A percentile compares a stretch with the other conserved stretches of the same genome.
Conservation (phyloP, 2,888 invertebrate species). For the Eilema depressum region DNA sequence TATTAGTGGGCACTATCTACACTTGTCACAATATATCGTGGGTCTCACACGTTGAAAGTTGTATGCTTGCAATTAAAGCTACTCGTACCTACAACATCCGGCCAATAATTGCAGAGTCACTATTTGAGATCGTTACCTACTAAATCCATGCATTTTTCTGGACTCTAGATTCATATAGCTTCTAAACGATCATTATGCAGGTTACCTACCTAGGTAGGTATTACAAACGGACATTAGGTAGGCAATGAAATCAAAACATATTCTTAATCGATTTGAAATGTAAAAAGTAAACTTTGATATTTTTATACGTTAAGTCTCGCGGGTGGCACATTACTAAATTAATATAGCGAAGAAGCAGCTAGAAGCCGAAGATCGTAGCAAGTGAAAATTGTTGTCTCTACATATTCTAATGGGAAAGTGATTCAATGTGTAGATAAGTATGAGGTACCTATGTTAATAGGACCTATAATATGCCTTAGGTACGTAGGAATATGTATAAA, state of each 20-base stretch:
- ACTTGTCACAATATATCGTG: slow-evolving; percentile 8
- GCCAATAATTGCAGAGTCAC: slow-evolving; percentile 35
- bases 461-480: no score
- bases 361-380: background rate
- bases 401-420: no score
- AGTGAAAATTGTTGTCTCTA: no score
- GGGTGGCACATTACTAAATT: background rate
- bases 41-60: slow-evolving; percentile 18
- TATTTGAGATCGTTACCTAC: background rate
- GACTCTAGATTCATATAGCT: background rate
- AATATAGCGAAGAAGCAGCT: background rate
- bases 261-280: background rate
- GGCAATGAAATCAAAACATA: background rate
- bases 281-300: background rate
- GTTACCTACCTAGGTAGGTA: background rate
- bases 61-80: slow-evolving; percentile 9
- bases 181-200: background rate
- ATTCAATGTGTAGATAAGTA: no score
- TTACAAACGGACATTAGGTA: no score
- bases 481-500: no score
- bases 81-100: slow-evolving; percentile 32
- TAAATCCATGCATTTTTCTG: background rate
- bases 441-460: no score
- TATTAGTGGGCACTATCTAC: slow-evolving; percentile 13
- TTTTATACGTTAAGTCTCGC: background rate